Percentiles rank a stretch among this genome's conserved stretches.
These are phyloP conservation scores for Saxicola maurus DNA, from an alignment of 2,797 vertebrate species.

Conservation along the genomic window DNA sequence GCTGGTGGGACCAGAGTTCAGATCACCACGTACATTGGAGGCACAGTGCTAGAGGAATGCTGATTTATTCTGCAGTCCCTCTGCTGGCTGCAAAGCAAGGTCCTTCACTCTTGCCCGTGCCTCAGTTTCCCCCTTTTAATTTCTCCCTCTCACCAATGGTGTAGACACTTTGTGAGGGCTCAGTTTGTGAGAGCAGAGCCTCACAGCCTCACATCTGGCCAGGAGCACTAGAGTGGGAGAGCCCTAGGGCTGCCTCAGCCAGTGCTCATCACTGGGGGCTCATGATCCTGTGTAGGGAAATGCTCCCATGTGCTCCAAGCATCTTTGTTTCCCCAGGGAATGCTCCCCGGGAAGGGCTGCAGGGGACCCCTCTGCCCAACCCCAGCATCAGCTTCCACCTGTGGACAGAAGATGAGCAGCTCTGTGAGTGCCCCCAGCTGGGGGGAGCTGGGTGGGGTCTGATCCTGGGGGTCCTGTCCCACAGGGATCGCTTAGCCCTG, in stretches of 20 bases:
- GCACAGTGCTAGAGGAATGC: not conserved
- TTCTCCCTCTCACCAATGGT: not conserved
- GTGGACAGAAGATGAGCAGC: slow-evolving; percentile 87
- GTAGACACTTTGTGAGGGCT: not conserved
- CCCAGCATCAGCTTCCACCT: slow-evolving; percentile 90
- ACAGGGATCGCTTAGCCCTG: not conserved
- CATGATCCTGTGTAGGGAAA: fast-evolving
- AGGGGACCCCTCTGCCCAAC: slow-evolving; percentile 81
- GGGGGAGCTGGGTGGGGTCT: fast-evolving
- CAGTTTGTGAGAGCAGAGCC: not conserved
- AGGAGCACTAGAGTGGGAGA: not conserved
- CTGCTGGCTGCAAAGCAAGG: not conserved
- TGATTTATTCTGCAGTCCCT: not conserved
- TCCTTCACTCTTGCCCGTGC: not conserved
- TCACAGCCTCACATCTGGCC: not conserved
- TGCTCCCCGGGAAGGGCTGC: slow-evolving; percentile 15
- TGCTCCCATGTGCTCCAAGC: not conserved
- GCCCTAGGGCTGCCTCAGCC: not conserved
- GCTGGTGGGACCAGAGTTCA: not conserved
- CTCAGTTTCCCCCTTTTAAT: not conserved
- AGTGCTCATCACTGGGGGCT: not conserved
- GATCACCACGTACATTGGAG: fast-evolving
- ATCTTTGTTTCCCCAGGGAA: not conserved
- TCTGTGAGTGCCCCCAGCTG: slow-evolving; percentile 77
- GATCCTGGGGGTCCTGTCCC: not conserved